Conservation (phyloP, 2,888 invertebrate genomes). For the Chymomyza caudatula region DNA sequence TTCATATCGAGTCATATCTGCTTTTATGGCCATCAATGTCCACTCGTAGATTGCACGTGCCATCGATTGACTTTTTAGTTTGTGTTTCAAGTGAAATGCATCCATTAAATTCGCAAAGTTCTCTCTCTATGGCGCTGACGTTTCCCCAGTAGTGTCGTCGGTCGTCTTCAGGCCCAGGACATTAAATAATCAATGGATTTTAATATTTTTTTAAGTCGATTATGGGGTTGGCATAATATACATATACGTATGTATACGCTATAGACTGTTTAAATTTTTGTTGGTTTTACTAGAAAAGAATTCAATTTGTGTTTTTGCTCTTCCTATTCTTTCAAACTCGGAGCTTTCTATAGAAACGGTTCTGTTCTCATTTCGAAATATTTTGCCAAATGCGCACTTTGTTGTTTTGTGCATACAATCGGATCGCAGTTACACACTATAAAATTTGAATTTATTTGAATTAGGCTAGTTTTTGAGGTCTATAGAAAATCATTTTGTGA, state of each 20-base stretch:
- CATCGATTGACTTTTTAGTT: constrained; percentile 29
- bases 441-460: not conserved
- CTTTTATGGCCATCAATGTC: constrained; percentile 5
- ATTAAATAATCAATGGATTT: too few species aligned
- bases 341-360: not conserved
- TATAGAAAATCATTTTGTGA: constrained; percentile 4
- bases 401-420: constrained; percentile 44
- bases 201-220: too few species aligned
- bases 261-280: not conserved
- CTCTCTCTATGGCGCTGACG: not conserved
- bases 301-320: not conserved
- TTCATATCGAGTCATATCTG: not conserved
- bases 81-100: not conserved
- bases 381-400: constrained; percentile 71
- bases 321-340: not conserved
- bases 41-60: constrained; percentile 37
- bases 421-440: too few species aligned
- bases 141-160: too few species aligned
- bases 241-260: too few species aligned
- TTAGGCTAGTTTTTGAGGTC: not conserved
- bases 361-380: constrained; percentile 44
- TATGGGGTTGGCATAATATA: too few species aligned
- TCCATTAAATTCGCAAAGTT: not conserved
- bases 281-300: not conserved
- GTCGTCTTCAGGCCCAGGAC: not conserved